phyloP scores from a whole-genome alignment of 2,113 vertebrate genomes.

The Cardinalis cardinalis region DNA sequence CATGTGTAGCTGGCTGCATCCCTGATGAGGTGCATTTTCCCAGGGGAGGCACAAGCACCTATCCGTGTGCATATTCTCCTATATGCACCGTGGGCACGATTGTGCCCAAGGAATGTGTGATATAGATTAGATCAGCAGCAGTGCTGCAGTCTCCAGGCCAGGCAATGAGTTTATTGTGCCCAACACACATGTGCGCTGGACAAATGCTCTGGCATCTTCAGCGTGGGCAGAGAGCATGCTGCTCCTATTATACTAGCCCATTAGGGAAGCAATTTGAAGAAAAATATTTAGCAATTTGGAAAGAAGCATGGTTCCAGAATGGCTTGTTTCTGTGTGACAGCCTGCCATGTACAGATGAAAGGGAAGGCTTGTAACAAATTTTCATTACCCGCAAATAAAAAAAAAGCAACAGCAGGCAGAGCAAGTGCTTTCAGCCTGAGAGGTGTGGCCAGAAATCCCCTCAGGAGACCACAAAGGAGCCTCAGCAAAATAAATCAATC shows the following conservation, averaged over 20 bases:
- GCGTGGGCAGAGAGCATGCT: slow-evolving; percentile 76
- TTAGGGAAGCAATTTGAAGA: slow-evolving; percentile 83
- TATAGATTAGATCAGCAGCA: slow-evolving; percentile 44
- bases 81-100: fast-evolving
- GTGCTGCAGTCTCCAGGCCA: slow-evolving; percentile 53
- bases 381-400: slow-evolving; percentile 75
- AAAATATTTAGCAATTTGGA: slow-evolving; percentile 82
- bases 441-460: slow-evolving; percentile 78
- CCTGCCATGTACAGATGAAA: slow-evolving; percentile 79
- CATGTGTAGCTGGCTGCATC: background rate
- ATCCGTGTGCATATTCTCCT: background rate
- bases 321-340: slow-evolving; percentile 78
- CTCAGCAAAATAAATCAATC: slow-evolving; percentile 81
- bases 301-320: slow-evolving; percentile 75
- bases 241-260: slow-evolving; percentile 77
- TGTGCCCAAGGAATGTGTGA: background rate
- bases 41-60: background rate
- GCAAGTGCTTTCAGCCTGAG: slow-evolving; percentile 74
- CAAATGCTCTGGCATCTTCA: slow-evolving; percentile 80
- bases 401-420: slow-evolving; percentile 79
- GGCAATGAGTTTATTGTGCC: slow-evolving; percentile 68
- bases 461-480: slow-evolving; percentile 76
- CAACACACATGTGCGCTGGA: slow-evolving; percentile 79
- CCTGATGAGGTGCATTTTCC: background rate
- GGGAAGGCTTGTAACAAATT: slow-evolving; percentile 79